These are phyloP conservation scores for Celastrina argiolus DNA, from an alignment of 2,888 invertebrate species.

Conservation along the genomic window DNA sequence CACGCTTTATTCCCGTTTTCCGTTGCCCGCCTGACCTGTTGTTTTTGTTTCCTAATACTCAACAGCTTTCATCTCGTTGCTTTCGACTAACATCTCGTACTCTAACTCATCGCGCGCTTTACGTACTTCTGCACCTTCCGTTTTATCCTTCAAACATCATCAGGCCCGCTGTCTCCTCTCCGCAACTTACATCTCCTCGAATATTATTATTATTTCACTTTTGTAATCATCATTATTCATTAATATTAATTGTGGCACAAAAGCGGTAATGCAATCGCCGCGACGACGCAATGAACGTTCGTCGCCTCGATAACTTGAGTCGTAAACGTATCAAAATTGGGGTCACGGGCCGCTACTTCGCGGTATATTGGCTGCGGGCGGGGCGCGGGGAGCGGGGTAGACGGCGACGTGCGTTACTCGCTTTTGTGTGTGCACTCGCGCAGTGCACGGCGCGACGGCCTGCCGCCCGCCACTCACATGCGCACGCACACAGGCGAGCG, in stretches of 20 bases:
- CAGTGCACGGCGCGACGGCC: constrained; percentile 74
- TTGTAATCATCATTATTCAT: constrained; percentile 66
- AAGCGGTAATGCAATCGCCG: constrained; percentile 78
- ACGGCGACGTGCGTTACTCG: constrained; percentile 67
- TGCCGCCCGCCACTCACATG: constrained; percentile 73
- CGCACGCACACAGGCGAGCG: constrained; percentile 80
- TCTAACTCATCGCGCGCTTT: constrained; percentile 64
- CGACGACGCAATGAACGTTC: constrained; percentile 54
- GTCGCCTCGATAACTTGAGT: constrained; percentile 47
- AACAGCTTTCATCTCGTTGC: constrained; percentile 71
- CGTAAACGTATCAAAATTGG: constrained; percentile 51
- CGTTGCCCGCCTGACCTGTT: constrained; percentile 74
- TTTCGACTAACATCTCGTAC: constrained; percentile 69
- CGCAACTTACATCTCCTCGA: constrained; percentile 49
- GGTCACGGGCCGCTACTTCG: constrained; percentile 36
- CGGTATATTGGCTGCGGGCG: constrained; percentile 44
- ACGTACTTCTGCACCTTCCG: constrained; percentile 66
- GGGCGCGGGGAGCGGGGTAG: constrained; percentile 50
- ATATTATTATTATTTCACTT: constrained; percentile 54
- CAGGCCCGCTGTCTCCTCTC: constrained; percentile 51
- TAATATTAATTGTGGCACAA: constrained; percentile 75
- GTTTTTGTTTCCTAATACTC: constrained; percentile 52
- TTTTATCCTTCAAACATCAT: constrained; percentile 53
- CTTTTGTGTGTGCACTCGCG: constrained; percentile 78
- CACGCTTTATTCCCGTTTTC: constrained; percentile 71